A percentile compares a stretch with the other conserved stretches of the same genome.
Evolutionary conservation across 2,888 invertebrate genomes (phyloP).

Genomic region (Erannis defoliaria): DNA sequence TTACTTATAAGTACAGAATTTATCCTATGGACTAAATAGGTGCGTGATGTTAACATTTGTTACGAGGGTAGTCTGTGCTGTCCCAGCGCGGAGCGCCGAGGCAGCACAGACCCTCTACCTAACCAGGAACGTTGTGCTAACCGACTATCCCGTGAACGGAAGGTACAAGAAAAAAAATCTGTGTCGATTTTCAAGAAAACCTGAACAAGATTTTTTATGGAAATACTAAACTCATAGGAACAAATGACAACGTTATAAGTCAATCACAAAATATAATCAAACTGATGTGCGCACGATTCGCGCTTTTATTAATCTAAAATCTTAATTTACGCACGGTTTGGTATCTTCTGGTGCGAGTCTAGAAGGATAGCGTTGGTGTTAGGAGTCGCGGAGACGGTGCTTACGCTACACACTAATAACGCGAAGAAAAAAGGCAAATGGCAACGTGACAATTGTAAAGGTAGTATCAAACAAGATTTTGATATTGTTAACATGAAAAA

Average conservation of each 20-base stretch:
- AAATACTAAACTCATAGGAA: conserved; percentile 83
- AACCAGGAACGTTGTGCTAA: conserved; percentile 70
- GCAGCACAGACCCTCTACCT: conserved; percentile 56
- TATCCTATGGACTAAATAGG: conserved; percentile 79
- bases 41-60: conserved; percentile 71
- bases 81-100: conserved; percentile 51
- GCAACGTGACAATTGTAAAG: not conserved
- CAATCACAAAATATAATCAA: conserved; percentile 82
- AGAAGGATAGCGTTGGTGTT: conserved; percentile 67
- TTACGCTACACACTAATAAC: conserved; percentile 5
- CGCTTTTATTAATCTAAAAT: conserved; percentile 65
- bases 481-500: not conserved
- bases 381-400: conserved; percentile 57
- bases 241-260: conserved; percentile 79
- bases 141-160: conserved; percentile 67
- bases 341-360: conserved; percentile 82
- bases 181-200: conserved; percentile 84
- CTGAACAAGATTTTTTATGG: conserved; percentile 79
- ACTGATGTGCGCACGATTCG: conserved; percentile 77
- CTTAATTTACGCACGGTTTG: conserved; percentile 82
- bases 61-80: conserved; percentile 55
- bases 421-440: not conserved
- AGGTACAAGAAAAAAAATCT: conserved; percentile 71
- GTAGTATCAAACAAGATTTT: not conserved
- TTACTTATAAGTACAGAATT: conserved; percentile 85